Conservation (phyloP, 2,113 vertebrate species). For the Colossoma macropomum region DNA sequence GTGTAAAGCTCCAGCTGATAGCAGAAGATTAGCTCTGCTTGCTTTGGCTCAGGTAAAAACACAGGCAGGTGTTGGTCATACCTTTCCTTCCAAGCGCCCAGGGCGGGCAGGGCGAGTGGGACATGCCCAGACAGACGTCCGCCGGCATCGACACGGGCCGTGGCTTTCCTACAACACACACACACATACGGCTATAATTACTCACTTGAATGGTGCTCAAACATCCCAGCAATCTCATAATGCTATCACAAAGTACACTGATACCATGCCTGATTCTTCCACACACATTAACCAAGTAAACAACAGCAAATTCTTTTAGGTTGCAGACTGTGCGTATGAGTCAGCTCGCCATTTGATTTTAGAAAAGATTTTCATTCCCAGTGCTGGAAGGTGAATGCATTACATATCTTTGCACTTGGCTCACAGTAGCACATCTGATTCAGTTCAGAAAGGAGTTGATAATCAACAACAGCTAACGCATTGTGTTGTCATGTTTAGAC, state of each 20-base stretch:
- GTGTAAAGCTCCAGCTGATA: neutral
- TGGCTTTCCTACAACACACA: constrained; percentile 82
- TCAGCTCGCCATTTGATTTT: too few relatives aligned
- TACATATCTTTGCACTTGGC: too few relatives aligned
- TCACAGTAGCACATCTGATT: too few relatives aligned
- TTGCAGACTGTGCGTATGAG: too few relatives aligned
- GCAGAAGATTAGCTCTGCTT: constrained; percentile 1
- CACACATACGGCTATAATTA: constrained; percentile 22
- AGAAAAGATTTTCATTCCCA: neutral
- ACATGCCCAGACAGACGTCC: constrained; percentile 81
- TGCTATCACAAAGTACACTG: neutral
- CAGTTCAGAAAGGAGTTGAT: too few relatives aligned
- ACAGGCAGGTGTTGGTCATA: constrained; percentile 56
- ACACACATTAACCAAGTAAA: neutral
- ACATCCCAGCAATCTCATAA: constrained; percentile 27
- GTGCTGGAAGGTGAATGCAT: too few relatives aligned
- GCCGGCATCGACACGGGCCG: constrained; percentile 96
- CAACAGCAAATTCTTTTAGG: neutral
- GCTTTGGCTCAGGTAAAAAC: constrained; percentile 17
- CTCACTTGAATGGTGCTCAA: neutral
- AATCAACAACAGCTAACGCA: neutral
- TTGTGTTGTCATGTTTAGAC: too few relatives aligned
- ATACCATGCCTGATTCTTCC: neutral
- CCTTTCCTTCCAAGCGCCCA: constrained; percentile 85
- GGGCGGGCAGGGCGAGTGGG: constrained; percentile 78